These are phyloP conservation scores for Artibeus jamaicensis DNA, from an alignment of 2,797 vertebrate genomes.

Conservation along the genomic window DNA sequence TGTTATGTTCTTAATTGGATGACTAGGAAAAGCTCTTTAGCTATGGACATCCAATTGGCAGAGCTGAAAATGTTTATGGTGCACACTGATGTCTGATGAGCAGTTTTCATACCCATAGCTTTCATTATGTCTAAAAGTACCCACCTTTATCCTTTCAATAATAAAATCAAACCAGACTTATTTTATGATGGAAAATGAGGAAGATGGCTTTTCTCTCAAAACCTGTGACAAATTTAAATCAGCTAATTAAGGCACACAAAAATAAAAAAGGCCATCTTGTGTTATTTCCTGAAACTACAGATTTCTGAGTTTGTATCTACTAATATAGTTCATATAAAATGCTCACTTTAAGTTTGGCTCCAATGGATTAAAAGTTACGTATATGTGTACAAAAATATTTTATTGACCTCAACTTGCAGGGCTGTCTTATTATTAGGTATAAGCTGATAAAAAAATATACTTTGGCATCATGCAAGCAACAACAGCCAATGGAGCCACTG, in stretches of 20 bases:
- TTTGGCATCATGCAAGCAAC: neutral
- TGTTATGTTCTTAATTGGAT: slow-evolving; percentile 29
- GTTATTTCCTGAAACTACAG: neutral
- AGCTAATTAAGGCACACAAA: slow-evolving; percentile 16
- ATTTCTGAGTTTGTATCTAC: neutral
- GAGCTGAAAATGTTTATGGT: neutral
- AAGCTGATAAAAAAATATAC: slow-evolving; percentile 35
- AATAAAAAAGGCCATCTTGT: neutral
- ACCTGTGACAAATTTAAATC: neutral
- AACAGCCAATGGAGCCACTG: neutral
- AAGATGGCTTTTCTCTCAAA: neutral
- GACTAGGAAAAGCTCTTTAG: slow-evolving; percentile 31
- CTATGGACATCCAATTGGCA: neutral
- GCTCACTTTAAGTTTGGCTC: neutral
- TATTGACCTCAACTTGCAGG: neutral
- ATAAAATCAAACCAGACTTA: neutral
- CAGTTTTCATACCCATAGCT: neutral
- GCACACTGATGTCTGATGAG: neutral
- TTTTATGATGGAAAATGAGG: neutral
- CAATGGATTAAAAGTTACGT: neutral
- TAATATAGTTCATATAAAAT: neutral
- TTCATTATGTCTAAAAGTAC: neutral
- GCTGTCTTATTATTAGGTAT: neutral
- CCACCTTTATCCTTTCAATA: neutral
- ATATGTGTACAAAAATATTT: neutral